A percentile compares a stretch with the other conserved stretches of the same genome.
These are phyloP conservation scores for Vulpes vulpes DNA, from an alignment of 2,113 vertebrate genomes.

Conservation along the genomic window DNA sequence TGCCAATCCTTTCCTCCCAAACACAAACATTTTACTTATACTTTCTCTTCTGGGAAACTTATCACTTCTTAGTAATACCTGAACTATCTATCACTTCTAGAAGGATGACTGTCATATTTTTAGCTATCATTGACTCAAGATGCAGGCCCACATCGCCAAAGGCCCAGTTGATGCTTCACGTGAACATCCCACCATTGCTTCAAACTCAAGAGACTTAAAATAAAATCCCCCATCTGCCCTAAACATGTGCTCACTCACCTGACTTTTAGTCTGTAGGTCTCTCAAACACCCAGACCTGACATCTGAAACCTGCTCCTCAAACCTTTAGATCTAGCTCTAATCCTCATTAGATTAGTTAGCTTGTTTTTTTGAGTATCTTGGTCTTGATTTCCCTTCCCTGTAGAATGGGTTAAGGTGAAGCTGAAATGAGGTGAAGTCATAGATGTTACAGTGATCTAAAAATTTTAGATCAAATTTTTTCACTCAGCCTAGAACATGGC, in stretches of 20 bases:
- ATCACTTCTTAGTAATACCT: background rate
- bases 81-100: background rate
- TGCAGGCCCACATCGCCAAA: background rate
- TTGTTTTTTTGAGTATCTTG: background rate
- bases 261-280: background rate
- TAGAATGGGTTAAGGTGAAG: background rate
- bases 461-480: background rate
- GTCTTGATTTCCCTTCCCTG: background rate
- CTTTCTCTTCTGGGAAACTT: background rate
- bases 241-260: background rate
- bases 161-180: background rate
- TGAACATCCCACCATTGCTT: background rate
- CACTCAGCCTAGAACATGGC: background rate
- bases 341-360: background rate
- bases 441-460: background rate
- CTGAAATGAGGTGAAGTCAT: background rate
- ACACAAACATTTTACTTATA: background rate
- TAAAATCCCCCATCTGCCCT: background rate
- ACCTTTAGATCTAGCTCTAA: background rate
- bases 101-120: background rate
- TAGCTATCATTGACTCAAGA: background rate
- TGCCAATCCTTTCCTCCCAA: accelerated
- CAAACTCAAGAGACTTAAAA: background rate
- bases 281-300: background rate
- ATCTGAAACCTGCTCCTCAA: background rate